Percentiles rank a stretch among this genome's conserved stretches.
These are phyloP conservation scores for Chrosomus eos DNA, from an alignment of 2,797 vertebrate species.

Conservation along the genomic window DNA sequence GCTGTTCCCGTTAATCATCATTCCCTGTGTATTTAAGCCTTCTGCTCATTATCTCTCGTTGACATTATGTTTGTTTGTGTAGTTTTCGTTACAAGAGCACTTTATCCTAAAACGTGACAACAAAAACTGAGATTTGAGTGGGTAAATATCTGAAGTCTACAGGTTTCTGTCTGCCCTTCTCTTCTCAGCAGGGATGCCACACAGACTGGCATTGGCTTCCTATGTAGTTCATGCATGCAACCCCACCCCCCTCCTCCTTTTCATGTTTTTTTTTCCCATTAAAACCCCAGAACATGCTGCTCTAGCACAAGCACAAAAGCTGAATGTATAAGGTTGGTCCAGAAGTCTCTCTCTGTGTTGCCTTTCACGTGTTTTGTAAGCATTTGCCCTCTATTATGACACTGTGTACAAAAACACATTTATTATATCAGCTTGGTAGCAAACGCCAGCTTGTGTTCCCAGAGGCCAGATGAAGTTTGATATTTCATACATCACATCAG, in stretches of 20 bases:
- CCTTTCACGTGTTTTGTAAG: not conserved
- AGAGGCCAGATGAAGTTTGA: not conserved
- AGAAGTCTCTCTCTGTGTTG: constrained; percentile 36
- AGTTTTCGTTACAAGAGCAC: constrained; percentile 5
- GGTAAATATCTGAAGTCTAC: constrained; percentile 30
- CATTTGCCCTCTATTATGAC: constrained; percentile 28
- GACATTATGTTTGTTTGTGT: too few species aligned
- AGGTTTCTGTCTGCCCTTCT: constrained; percentile 41
- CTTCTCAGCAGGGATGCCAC: constrained; percentile 40
- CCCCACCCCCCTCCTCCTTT: not conserved
- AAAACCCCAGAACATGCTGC: constrained; percentile 1
- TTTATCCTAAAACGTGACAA: constrained; percentile 34
- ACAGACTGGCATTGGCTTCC: constrained; percentile 30
- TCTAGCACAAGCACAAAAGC: constrained; percentile 5
- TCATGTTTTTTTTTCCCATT: constrained; percentile 29
- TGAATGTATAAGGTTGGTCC: constrained; percentile 25
- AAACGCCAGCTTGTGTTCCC: constrained; percentile 5
- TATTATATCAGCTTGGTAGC: constrained; percentile 17
- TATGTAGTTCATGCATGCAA: constrained; percentile 30
- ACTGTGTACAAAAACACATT: constrained; percentile 8
- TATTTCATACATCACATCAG: constrained; percentile 24
- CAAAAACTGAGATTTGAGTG: not conserved
- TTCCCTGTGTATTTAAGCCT: too few species aligned
- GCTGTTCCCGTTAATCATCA: too few species aligned
- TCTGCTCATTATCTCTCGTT: too few species aligned